Evolutionary conservation across 2,888 invertebrate species (phyloP).

Genomic region (Drosophila paramelanica): DNA sequence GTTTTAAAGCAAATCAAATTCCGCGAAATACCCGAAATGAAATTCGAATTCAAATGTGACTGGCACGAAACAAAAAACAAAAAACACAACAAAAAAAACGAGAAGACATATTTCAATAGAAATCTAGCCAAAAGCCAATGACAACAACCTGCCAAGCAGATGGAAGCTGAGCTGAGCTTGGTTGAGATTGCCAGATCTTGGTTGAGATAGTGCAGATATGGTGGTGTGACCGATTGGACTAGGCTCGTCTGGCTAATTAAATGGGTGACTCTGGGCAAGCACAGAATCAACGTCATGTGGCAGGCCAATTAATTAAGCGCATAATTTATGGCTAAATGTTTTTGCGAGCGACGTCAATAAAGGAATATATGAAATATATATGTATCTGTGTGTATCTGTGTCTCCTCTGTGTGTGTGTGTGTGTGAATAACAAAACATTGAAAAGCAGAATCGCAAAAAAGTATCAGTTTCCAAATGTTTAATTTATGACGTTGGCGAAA

Average conservation of each 20-base stretch:
- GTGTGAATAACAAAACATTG: constrained; percentile 39
- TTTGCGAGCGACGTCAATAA: constrained; percentile 61
- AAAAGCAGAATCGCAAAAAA: constrained; percentile 41
- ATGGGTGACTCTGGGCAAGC: constrained; percentile 52
- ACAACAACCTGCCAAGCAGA: constrained; percentile 45
- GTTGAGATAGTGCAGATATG: constrained; percentile 14
- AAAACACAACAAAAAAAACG: constrained; percentile 11
- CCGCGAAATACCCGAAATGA: constrained; percentile 49
- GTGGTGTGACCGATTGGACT: too few species aligned
- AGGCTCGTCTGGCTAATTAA: constrained; percentile 54
- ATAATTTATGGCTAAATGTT: constrained; percentile 79
- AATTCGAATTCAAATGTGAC: constrained; percentile 50
- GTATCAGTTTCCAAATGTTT: constrained; percentile 78
- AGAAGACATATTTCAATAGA: constrained; percentile 60
- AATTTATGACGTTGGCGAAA: constrained; percentile 76
- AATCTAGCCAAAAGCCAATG: constrained; percentile 42
- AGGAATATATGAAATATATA: constrained; percentile 1
- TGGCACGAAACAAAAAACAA: constrained; percentile 3
- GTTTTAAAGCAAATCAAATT: constrained; percentile 41
- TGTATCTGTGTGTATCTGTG: constrained; percentile 2
- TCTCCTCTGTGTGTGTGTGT: too few species aligned
- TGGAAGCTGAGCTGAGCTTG: constrained; percentile 17
- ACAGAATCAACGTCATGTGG: constrained; percentile 57
- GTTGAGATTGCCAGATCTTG: constrained; percentile 1
- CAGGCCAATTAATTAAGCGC: constrained; percentile 82